Evolutionary conservation across 1,140 invertebrate species (phyloP).

Genomic region (Archivesica marissinica): DNA sequence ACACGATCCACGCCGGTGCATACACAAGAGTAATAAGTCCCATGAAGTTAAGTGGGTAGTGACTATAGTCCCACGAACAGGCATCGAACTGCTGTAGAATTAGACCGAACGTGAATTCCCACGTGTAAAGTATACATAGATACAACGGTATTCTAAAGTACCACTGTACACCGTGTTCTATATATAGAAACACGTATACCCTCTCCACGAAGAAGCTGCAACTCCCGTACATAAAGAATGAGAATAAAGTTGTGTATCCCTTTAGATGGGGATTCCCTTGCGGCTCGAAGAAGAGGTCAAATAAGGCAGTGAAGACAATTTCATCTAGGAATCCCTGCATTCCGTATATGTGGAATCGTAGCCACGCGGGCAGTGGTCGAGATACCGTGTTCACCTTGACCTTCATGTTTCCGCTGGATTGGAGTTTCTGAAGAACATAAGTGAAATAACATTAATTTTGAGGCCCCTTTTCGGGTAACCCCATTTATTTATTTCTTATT

Average conservation of each 20-base stretch:
- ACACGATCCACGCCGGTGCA: conserved; percentile 84
- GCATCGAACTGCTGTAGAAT: conserved; percentile 83
- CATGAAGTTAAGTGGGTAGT: conserved; percentile 82
- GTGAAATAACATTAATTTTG: too few species aligned
- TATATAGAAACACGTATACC: conserved; percentile 76
- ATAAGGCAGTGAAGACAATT: conserved; percentile 85
- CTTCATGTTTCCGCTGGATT: background rate
- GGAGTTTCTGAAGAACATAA: too few species aligned
- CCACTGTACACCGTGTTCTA: conserved; percentile 58
- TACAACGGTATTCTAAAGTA: conserved; percentile 83
- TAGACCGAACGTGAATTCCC: conserved; percentile 84
- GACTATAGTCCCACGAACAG: conserved; percentile 86
- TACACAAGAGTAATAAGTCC: conserved; percentile 86
- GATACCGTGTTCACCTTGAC: background rate
- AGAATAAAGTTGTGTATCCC: conserved; percentile 84
- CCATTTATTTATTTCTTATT: too few species aligned
- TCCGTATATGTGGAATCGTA: conserved; percentile 85
- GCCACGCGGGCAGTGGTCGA: conserved; percentile 69
- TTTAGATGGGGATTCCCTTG: conserved; percentile 83
- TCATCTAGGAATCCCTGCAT: conserved; percentile 85
- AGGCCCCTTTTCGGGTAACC: too few species aligned
- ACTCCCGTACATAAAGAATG: conserved; percentile 85
- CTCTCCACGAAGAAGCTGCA: conserved; percentile 84
- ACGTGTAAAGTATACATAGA: conserved; percentile 83
- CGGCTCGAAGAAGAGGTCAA: conserved; percentile 83